phyloP scores from a whole-genome alignment of 2,113 vertebrate genomes.

The Microcebus jonahi region DNA sequence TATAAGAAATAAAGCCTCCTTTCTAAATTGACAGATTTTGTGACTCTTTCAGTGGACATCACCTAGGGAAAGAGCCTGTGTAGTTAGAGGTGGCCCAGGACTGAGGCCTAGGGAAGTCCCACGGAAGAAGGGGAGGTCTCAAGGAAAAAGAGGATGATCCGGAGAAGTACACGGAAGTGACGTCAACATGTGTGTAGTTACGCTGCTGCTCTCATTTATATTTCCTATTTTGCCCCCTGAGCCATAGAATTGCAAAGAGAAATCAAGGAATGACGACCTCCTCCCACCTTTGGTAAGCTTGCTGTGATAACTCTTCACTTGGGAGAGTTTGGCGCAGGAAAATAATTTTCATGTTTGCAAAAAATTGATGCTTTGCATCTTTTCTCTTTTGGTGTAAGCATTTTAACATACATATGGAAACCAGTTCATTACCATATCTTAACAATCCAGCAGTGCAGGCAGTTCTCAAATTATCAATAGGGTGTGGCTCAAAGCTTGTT shows the following conservation, averaged over 20 bases:
- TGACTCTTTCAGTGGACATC: too few species aligned
- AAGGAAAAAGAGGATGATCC: background rate
- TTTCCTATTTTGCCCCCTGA: too few species aligned
- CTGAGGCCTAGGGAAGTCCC: background rate
- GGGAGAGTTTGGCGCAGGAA: background rate
- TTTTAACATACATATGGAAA: slow-evolving; percentile 46
- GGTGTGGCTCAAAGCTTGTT: background rate
- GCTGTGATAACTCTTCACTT: too few species aligned
- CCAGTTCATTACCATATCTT: background rate
- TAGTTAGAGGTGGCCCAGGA: background rate
- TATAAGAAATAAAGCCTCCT: too few species aligned
- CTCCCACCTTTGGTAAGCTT: background rate
- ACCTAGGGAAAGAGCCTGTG: background rate
- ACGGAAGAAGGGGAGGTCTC: background rate
- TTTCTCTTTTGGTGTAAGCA: background rate
- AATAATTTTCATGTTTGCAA: slow-evolving; percentile 49
- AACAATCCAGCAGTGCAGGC: background rate
- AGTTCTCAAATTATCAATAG: background rate
- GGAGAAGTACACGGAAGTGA: background rate
- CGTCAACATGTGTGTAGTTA: background rate
- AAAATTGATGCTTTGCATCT: slow-evolving; percentile 23
- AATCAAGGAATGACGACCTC: background rate
- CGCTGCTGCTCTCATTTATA: background rate
- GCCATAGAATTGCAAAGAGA: background rate
- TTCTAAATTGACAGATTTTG: too few species aligned